Conservation (phyloP, 2,113 vertebrate genomes). For the Pholis gunnellus region DNA sequence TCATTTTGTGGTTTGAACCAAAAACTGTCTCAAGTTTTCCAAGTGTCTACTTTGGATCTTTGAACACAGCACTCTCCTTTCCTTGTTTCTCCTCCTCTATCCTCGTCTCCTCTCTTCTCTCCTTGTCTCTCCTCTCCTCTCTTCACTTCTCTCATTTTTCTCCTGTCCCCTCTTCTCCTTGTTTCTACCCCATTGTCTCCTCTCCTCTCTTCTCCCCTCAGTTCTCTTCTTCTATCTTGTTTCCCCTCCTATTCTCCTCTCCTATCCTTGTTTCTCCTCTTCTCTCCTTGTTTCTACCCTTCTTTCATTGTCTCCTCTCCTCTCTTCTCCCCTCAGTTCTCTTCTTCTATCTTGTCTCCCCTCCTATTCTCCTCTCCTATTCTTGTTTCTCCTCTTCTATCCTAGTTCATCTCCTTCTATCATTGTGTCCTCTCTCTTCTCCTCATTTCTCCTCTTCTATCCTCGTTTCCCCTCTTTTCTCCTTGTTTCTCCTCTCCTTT, state of each 20-base stretch:
- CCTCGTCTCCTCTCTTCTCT: background rate
- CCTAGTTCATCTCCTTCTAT: background rate
- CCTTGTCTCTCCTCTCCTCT: background rate
- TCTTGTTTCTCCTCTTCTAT: background rate
- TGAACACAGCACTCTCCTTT: background rate
- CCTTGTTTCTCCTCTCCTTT: background rate
- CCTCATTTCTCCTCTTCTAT: background rate
- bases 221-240: background rate
- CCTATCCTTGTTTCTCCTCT: background rate
- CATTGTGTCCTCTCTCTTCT: background rate
- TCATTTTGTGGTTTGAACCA: conserved; percentile 52
- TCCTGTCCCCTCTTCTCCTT: background rate
- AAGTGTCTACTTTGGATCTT: conserved; percentile 33
- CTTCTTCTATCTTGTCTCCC: background rate
- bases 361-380: background rate
- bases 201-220: background rate
- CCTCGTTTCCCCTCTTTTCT: background rate
- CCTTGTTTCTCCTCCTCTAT: background rate
- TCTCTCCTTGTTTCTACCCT: background rate
- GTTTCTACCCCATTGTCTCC: background rate
- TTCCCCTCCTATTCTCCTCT: background rate
- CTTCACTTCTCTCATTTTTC: background rate
- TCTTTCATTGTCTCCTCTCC: background rate
- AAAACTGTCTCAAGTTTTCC: conserved; percentile 42
- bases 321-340: background rate